Base-by-base conservation (phyloP, 2,888 invertebrate genomes). In the Spisula subtruncata region DNA sequence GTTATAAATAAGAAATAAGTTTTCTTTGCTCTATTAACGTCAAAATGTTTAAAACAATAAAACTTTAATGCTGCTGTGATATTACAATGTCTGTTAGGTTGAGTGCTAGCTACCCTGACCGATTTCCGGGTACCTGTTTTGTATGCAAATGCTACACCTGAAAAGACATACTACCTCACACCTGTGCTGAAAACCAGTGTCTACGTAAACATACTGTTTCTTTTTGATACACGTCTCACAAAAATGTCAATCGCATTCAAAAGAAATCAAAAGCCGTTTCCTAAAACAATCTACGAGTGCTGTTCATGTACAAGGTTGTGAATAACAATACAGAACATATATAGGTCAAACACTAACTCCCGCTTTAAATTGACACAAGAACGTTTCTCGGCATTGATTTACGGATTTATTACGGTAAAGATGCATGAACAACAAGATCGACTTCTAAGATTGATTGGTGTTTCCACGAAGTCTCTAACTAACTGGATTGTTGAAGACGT, bases 381-480 rank as follows among this genome's bases (percentile, higher is more conserved):
- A 25, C n/a, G 60, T 66, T 25, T 66, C 60, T 25, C 60, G n/a
- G 25, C 60, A 66, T 66, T 66, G 60, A 66, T 66, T 66, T 66
- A 66, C 60, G 60, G 60, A 66, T 66, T 66, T 66, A 8, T 20
- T 25, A 66, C 60, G 25, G 60, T 4, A 25, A 25, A 66, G 60
- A 66, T 66, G 60, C 60, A 66, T 66, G 25, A 66, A 66, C 20
- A 4, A 66, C 25, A 10, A n/a, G 25, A 66, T 66, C 10, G 60
- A 25, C n/a, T 66, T 66, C n/a, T 4, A 25, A 25, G 60, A 66
- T 66, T 25, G 60, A 66, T 66, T 66, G 60, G n/a, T 66, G 60
- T 66, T 66, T 66, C 60, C n/a, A 6, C 2, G 60, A 66, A 66
- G 60, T 66, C 60, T 25, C 60, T 66, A n/a, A 66, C 60, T 66